Base-by-base conservation (phyloP, 2,888 invertebrate species). In the Trissolcus japonicus region DNA sequence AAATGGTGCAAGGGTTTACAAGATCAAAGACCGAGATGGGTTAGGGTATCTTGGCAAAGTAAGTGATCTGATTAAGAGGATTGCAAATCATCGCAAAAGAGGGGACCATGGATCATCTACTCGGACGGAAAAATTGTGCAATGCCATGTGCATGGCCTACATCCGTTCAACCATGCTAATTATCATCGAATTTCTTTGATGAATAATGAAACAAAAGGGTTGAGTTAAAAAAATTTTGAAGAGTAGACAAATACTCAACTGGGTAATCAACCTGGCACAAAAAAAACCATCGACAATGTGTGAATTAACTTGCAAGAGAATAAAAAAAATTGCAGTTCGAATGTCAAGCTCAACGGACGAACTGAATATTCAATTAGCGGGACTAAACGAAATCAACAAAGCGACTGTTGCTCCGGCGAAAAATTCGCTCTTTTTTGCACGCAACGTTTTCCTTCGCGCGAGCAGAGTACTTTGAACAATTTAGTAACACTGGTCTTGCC, bases 401-500 rank as follows among this genome's bases (percentile, higher is more conserved):
- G 66, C 50, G 66, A 55, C 55, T 66, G 53, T 60, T 75, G 63
- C 68, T 63, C 43, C 55, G 57, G 21, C 40, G 46, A 56, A 29
- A 29, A 29, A 66, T 55, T 67, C 41, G 25, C 17, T 16, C 54
- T 63, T 63, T 72, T 65, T 46, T 54, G 68, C 53, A 14, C 53
- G 29, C 29, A 25, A 63, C 62, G 65, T 29, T 41, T 63, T 68
- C 48, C 50, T 67, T 63, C 68, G 50, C 69, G 60, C 57, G 51
- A 29, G 29, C 29, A 29, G 29, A 59, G 41, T 61, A 76, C 68
- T 66, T 67, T 68, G 72, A 79, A 54, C 67, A 63, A 72, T 78
- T 79, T 65, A 53, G 67, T 60, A 73, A 79, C 74, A 60, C 63
- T 65, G 66, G 63, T 69, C 69, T 69, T 76, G 76, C 79, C 76